These are phyloP conservation scores for Synanthedon formicaeformis DNA, from an alignment of 2,888 invertebrate genomes.

Conservation along the genomic window DNA sequence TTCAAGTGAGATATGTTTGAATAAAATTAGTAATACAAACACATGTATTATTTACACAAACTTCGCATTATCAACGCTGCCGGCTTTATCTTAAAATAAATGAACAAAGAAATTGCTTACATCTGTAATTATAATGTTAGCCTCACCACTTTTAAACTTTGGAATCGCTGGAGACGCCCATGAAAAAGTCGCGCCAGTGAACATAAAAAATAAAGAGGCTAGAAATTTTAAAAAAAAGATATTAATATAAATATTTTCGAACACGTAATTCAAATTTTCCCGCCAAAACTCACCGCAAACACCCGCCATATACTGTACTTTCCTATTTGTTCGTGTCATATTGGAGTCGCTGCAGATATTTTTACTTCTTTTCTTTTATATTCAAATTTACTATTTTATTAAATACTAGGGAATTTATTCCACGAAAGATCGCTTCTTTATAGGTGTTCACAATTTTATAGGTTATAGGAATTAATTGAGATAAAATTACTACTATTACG, in stretches of 20 bases:
- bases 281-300: constrained; percentile 48
- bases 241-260: neutral
- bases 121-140: constrained; percentile 45
- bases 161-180: constrained; percentile 72
- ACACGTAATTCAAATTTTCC: constrained; percentile 15
- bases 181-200: constrained; percentile 56
- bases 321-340: constrained; percentile 22
- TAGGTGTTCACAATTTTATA: too few species aligned
- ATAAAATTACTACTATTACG: neutral
- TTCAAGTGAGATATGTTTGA: too few species aligned
- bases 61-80: neutral
- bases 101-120: constrained; percentile 27
- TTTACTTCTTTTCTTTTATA: too few species aligned
- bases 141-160: constrained; percentile 54
- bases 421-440: too few species aligned
- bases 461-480: too few species aligned
- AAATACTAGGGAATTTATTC: too few species aligned
- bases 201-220: constrained; percentile 58
- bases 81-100: neutral
- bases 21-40: neutral
- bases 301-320: constrained; percentile 57
- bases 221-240: constrained; percentile 11
- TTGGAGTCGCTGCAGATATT: neutral
- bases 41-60: neutral
- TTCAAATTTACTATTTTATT: too few species aligned